A percentile compares a stretch with the other conserved stretches of the same genome.
phyloP scores from a whole-genome alignment of 1,140 invertebrate species.

The Diuraphis noxia region DNA sequence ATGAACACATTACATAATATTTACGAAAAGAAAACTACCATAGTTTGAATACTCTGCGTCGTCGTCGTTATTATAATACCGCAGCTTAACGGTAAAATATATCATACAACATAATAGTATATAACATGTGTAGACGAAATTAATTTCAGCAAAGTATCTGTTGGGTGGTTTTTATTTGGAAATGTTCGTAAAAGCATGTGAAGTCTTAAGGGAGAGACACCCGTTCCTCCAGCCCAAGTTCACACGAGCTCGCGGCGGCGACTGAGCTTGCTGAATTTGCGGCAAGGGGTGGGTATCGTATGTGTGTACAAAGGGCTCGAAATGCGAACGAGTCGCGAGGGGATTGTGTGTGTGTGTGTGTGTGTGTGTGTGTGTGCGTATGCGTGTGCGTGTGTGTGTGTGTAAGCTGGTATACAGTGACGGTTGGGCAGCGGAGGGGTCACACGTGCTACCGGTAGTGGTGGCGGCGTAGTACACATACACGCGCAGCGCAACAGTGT shows the following conservation, averaged over 20 bases:
- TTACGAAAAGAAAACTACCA: not conserved
- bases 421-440: not conserved
- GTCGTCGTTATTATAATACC: conserved; percentile 6
- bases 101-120: not conserved
- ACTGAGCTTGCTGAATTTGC: not conserved
- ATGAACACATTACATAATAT: not conserved
- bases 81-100: not conserved
- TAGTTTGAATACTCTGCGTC: not conserved
- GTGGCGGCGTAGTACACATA: conserved; percentile 35
- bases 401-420: not conserved
- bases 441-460: conserved; percentile 27
- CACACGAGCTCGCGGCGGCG: not conserved
- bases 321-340: not conserved
- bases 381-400: not conserved
- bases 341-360: not conserved
- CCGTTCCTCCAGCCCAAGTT: not conserved
- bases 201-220: not conserved
- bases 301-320: not conserved
- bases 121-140: conserved; percentile 14
- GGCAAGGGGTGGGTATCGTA: not conserved
- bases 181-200: not conserved
- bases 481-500: conserved; percentile 48
- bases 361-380: not conserved
- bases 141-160: conserved; percentile 15
- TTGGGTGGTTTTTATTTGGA: conserved; percentile 7